These are phyloP conservation scores for Geopemphigus sp. DNA, from an alignment of 1,140 invertebrate species.

Conservation along the genomic window DNA sequence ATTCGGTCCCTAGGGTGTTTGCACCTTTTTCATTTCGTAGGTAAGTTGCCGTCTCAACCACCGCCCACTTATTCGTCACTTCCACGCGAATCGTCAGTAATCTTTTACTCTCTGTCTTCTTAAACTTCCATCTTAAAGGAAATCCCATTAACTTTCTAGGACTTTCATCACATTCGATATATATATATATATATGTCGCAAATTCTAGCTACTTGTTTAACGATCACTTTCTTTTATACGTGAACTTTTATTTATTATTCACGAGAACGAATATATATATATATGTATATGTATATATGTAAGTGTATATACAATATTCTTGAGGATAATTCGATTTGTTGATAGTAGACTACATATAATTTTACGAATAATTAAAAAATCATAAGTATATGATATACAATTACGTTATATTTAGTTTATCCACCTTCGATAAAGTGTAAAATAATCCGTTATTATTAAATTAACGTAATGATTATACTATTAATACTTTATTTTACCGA, in stretches of 20 bases:
- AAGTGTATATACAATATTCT: not conserved
- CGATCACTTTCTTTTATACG: slow-evolving; percentile 33
- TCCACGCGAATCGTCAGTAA: not conserved
- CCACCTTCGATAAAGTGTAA: too few relatives aligned
- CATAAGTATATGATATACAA: too few relatives aligned
- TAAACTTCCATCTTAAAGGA: slow-evolving; percentile 29
- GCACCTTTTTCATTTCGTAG: slow-evolving; percentile 17
- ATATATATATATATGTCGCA: not conserved
- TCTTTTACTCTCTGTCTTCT: slow-evolving; percentile 36
- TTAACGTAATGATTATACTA: too few relatives aligned
- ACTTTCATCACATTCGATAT: slow-evolving; percentile 16
- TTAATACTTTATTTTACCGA: too few relatives aligned
- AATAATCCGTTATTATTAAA: too few relatives aligned
- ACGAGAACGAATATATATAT: too few relatives aligned
- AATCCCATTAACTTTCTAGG: slow-evolving; percentile 43
- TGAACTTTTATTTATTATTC: slow-evolving; percentile 22
- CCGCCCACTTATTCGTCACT: too few relatives aligned
- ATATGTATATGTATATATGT: too few relatives aligned
- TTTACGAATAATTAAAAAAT: not conserved
- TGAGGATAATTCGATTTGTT: slow-evolving; percentile 15
- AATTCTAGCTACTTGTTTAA: slow-evolving; percentile 37
- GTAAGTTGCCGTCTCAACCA: slow-evolving; percentile 4
- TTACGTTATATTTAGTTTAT: too few relatives aligned
- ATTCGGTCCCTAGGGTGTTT: not conserved
- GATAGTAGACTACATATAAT: not conserved